These are phyloP conservation scores for Euplagia quadripunctaria DNA, from an alignment of 2,888 invertebrate genomes.

Conservation along the genomic window DNA sequence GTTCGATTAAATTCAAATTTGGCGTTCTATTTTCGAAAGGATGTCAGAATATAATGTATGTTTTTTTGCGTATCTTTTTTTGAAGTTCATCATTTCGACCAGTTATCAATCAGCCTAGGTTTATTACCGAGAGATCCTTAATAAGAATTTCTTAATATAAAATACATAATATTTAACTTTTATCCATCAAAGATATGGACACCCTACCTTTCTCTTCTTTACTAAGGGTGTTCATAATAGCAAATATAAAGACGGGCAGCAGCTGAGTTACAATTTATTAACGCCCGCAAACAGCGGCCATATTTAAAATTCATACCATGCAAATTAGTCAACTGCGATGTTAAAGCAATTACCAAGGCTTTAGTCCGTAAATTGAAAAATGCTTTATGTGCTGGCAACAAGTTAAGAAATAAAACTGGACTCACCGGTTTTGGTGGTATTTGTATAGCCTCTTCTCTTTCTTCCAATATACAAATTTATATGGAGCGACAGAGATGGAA, in stretches of 20 bases:
- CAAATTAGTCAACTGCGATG: constrained; percentile 74
- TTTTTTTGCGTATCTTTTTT: too few species aligned
- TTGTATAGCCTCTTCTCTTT: constrained; percentile 54
- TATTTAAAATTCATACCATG: constrained; percentile 76
- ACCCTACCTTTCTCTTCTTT: constrained; percentile 28
- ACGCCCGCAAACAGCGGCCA: constrained; percentile 56
- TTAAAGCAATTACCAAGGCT: constrained; percentile 71
- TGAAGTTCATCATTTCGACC: too few species aligned
- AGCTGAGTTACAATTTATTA: constrained; percentile 60
- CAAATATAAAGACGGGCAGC: constrained; percentile 66
- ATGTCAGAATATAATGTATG: too few species aligned
- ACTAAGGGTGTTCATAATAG: constrained; percentile 36
- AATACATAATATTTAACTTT: not conserved
- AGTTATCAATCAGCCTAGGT: too few species aligned
- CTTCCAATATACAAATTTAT: constrained; percentile 21
- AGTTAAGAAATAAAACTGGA: constrained; percentile 84
- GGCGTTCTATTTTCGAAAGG: too few species aligned
- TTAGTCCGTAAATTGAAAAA: constrained; percentile 76
- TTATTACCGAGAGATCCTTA: too few species aligned
- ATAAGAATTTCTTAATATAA: not conserved
- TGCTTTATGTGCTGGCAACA: constrained; percentile 78
- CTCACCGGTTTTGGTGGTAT: constrained; percentile 67
- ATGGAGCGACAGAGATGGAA: constrained; percentile 55
- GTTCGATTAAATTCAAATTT: too few species aligned
- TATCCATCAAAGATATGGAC: constrained; percentile 11